These are phyloP conservation scores for Rhinatrema bivittatum DNA, from an alignment of 2,797 vertebrate species.

Conservation along the genomic window DNA sequence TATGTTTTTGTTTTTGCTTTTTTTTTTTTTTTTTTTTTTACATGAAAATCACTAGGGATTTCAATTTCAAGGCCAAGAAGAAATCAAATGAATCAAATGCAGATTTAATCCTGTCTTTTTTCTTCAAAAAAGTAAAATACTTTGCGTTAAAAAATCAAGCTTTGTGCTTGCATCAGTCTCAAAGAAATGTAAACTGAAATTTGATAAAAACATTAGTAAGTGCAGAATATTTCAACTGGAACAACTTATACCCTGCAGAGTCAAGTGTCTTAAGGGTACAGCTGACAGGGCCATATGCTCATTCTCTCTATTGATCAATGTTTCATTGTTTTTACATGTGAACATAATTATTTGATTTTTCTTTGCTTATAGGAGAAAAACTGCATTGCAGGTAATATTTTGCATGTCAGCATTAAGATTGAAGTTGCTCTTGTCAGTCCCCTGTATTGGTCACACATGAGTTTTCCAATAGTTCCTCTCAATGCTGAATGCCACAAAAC, in stretches of 20 bases:
- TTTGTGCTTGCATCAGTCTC: conserved; percentile 85
- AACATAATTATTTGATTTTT: conserved; percentile 47
- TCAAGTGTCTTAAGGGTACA: conserved; percentile 51
- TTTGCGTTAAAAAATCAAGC: conserved; percentile 86
- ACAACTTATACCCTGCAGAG: conserved; percentile 57
- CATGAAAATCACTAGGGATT: conserved; percentile 66
- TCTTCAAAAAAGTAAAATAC: conserved; percentile 70
- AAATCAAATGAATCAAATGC: conserved; percentile 62
- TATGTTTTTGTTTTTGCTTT: too few species aligned
- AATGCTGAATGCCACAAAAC: conserved; percentile 80
- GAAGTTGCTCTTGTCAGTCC: conserved; percentile 44
- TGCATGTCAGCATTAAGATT: conserved; percentile 61
- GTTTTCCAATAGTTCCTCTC: conserved; percentile 60
- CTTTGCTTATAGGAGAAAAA: conserved; percentile 60
- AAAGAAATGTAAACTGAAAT: conserved; percentile 80
- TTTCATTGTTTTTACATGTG: conserved; percentile 70
- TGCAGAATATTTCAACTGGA: conserved; percentile 68
- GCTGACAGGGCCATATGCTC: conserved; percentile 72
- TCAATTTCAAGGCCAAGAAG: conserved; percentile 61
- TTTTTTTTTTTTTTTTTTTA: too few species aligned
- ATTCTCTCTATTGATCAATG: conserved; percentile 66
- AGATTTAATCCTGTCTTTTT: conserved; percentile 55
- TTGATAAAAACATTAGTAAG: conserved; percentile 73
- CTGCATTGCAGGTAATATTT: conserved; percentile 59
- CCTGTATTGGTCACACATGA: conserved; percentile 60